Conservation (phyloP, 64 coral and sea anemone genomes). For the Montipora sp. region DNA sequence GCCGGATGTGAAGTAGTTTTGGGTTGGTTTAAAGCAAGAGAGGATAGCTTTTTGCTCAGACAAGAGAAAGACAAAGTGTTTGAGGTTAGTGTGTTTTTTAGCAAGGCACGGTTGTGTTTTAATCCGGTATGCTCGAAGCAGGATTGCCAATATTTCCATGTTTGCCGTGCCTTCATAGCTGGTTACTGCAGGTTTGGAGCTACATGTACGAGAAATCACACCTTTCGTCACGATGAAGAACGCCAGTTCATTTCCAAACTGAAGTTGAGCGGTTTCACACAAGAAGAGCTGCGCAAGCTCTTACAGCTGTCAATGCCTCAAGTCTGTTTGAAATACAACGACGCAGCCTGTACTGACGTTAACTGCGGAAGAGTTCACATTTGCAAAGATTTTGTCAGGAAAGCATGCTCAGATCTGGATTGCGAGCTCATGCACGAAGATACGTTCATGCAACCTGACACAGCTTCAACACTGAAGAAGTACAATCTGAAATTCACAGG, state of each 20-base stretch:
- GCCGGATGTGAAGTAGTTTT: conserved; percentile 22
- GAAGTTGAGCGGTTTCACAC: conserved; percentile 6
- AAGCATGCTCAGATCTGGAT: not conserved
- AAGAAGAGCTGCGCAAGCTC: conserved; percentile 36
- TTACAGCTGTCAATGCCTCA: conserved; percentile 61
- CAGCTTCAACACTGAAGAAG: not conserved
- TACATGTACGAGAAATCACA: conserved; percentile 59
- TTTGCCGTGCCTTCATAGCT: conserved; percentile 65
- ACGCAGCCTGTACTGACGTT: not conserved
- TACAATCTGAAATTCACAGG: conserved; percentile 8
- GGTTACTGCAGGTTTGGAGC: conserved; percentile 41
- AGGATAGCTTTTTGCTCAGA: conserved; percentile 58
- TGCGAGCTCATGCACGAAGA: not conserved
- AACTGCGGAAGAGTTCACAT: conserved; percentile 34
- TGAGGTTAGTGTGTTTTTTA: conserved; percentile 50
- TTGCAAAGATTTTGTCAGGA: conserved; percentile 50
- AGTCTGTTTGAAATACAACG: conserved; percentile 73
- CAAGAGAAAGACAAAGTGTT: conserved; percentile 55
- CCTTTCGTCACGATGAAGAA: conserved; percentile 57
- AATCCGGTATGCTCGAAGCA: not conserved
- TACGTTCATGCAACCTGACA: not conserved
- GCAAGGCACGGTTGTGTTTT: conserved; percentile 65
- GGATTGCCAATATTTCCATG: conserved; percentile 70
- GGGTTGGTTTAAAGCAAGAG: conserved; percentile 54
- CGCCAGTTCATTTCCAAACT: conserved; percentile 10